Evolutionary conservation across 2,888 invertebrate species (phyloP).

Genomic region (Drosophila affinis): DNA sequence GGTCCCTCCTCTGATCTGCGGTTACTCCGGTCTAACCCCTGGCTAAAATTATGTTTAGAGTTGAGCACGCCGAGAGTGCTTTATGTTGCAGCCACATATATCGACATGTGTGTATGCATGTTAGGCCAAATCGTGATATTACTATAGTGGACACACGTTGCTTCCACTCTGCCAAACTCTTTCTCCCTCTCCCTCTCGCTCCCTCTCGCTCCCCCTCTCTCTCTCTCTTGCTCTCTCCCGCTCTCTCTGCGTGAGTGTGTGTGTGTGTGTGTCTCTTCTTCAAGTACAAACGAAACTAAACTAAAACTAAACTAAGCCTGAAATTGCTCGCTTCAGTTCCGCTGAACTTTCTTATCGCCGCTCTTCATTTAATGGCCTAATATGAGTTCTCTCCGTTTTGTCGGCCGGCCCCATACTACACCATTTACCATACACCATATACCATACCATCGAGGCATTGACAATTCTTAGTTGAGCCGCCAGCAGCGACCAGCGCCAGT

Average conservation of each 20-base stretch:
- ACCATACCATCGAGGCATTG: constrained; percentile 11
- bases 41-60: constrained; percentile 69
- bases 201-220: background rate
- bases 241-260: background rate
- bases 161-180: constrained; percentile 24
- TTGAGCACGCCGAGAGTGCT: constrained; percentile 65
- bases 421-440: background rate
- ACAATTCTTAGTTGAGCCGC: constrained; percentile 18
- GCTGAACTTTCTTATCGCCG: constrained; percentile 79
- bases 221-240: background rate
- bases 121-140: constrained; percentile 75
- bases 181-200: background rate
- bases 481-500: constrained; percentile 7
- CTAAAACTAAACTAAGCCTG: constrained; percentile 70
- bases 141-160: constrained; percentile 76
- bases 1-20: background rate
- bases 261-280: background rate
- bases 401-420: background rate
- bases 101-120: constrained; percentile 70
- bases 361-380: constrained; percentile 74
- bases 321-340: constrained; percentile 79
- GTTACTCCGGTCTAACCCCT: constrained; percentile 14
- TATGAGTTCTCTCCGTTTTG: constrained; percentile 62
- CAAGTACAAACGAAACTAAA: constrained; percentile 9
- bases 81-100: constrained; percentile 26